Percentiles rank a stretch among this genome's conserved stretches.
Conservation (phyloP, 2,797 vertebrate genomes). For the Rhinoraja longicauda region DNA sequence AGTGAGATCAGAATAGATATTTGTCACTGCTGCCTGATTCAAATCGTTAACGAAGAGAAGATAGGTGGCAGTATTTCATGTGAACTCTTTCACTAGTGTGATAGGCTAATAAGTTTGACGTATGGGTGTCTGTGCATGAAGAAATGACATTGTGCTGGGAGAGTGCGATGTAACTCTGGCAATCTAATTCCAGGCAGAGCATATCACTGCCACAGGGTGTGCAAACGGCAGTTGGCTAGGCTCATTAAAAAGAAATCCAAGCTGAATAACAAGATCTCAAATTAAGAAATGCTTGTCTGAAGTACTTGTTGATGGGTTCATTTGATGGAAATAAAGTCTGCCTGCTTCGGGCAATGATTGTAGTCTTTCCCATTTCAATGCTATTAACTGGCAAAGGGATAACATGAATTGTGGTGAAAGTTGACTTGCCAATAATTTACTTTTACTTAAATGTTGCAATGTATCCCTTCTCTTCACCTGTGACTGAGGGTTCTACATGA, state of each 20-base stretch:
- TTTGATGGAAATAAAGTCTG: background rate
- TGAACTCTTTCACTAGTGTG: background rate
- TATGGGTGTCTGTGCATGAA: background rate
- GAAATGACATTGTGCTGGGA: background rate
- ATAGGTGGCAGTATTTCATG: background rate
- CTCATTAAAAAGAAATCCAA: background rate
- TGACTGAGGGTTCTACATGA: background rate
- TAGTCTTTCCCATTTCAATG: background rate
- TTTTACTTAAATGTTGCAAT: background rate
- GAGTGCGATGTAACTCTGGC: background rate
- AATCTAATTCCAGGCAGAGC: background rate
- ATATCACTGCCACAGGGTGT: background rate
- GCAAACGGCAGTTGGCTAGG: background rate
- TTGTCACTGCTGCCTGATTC: background rate
- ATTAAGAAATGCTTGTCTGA: background rate
- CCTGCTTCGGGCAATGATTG: background rate
- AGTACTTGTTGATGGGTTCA: background rate
- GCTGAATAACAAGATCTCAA: background rate
- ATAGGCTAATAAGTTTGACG: background rate
- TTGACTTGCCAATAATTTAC: background rate
- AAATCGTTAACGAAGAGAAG: background rate
- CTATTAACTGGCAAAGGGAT: background rate
- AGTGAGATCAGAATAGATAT: background rate
- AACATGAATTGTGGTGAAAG: background rate
- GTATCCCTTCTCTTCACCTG: background rate